Conservation (phyloP, 2,113 vertebrate species). For the Megaceryle maxima region DNA sequence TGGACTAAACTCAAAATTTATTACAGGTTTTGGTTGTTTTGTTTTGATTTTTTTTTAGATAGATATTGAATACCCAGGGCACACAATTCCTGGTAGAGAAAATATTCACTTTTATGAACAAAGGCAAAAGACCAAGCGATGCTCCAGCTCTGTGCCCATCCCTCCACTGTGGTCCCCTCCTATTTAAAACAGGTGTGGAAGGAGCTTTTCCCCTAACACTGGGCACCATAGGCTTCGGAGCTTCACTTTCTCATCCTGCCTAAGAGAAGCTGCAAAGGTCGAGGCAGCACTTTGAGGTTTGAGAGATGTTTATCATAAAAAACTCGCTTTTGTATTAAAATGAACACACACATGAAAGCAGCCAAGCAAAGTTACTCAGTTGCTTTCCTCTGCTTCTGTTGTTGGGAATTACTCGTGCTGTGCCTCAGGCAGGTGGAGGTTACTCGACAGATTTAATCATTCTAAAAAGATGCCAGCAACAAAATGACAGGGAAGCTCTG, state of each 20-base stretch:
- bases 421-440: not conserved
- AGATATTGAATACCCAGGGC: not conserved
- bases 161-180: not conserved
- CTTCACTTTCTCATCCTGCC: not conserved
- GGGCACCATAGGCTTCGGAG: rapidly evolving
- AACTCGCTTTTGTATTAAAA: not conserved
- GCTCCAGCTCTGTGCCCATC: not conserved
- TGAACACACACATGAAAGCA: not conserved
- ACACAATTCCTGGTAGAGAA: not conserved
- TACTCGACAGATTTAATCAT: not conserved
- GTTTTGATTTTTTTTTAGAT: not conserved
- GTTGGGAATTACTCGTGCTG: not conserved
- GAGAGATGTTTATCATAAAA: not conserved
- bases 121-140: not conserved
- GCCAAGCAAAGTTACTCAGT: not conserved
- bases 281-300: not conserved
- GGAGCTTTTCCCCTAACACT: not conserved
- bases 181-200: not conserved
- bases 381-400: not conserved
- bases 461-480: not conserved
- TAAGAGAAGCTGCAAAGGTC: not conserved
- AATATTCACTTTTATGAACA: not conserved
- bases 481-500: not conserved
- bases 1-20: not conserved
- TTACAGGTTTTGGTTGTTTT: not conserved